Base-by-base conservation (phyloP, 2,113 vertebrate species). In the Seriola dumerili region DNA sequence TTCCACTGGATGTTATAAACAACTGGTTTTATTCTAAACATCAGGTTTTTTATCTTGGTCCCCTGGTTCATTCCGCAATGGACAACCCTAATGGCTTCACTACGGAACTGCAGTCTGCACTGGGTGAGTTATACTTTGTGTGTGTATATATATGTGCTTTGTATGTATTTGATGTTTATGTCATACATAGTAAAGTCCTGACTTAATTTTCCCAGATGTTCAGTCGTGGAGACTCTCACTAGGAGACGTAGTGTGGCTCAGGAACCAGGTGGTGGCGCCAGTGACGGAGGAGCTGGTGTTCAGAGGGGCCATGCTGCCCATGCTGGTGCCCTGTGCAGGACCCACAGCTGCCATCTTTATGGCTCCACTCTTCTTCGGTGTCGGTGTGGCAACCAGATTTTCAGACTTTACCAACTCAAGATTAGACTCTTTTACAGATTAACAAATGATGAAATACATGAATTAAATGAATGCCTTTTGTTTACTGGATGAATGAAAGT, bases 211-310 rank as follows among this genome's bases (percentile, higher is more conserved):
- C 17, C 17, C 84, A 96, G 95, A 95, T 90, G 94, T 94, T 48
- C 83, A 88, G 58, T 93, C 88, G 13, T 96, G 96, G 95, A 88
- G 74, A 63, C 71, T 85, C 57, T 95, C 95, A 69, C 72, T 93
- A 55, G 85, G 91, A 16, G 95, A 96, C 64, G 95, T 95, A 95
- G 94, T 94, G 55, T 97, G 96, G 96, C 93, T 96, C 68, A 93
- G 96, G 52, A 96, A 96, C 92, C 97, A 97, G 87, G 93, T 96
- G 93, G 96, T 96, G n/a, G 96, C 95, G 0, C 96, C 96, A 8
- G 79, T 96, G 71, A 96, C 94, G 1, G 96, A 96, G 79, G 94
- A 96, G 89, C 92, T 96, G 89, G 95, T 96, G 54, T 96, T 96
- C 89, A 95, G 96, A 52, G 95, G 94, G 57, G 96, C 95, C 77